Evolutionary conservation across 2,888 invertebrate genomes (phyloP).

Genomic region (Auanema sp.): DNA sequence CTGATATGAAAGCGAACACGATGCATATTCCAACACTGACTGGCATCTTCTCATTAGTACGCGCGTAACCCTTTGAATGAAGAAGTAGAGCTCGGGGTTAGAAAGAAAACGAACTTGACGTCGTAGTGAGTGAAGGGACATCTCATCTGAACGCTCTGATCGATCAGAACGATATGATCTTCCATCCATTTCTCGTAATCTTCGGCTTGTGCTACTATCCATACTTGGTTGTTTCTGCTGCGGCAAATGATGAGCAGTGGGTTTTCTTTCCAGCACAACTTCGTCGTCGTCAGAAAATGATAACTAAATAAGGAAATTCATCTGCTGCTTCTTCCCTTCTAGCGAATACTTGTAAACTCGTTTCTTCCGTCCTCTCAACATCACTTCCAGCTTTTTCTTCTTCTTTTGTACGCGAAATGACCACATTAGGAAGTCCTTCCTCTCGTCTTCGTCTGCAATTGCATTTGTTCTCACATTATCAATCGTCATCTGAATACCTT

Average conservation of each 20-base stretch:
- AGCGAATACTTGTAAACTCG: slow-evolving; percentile 36
- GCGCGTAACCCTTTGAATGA: slow-evolving; percentile 20
- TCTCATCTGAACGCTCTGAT: slow-evolving; percentile 58
- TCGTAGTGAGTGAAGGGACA: slow-evolving; percentile 56
- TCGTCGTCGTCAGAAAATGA: slow-evolving; percentile 56
- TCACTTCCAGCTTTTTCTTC: slow-evolving; percentile 48
- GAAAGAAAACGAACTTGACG: slow-evolving; percentile 23
- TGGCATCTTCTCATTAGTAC: slow-evolving; percentile 65
- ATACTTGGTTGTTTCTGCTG: slow-evolving; percentile 47
- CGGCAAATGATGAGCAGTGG: slow-evolving; percentile 16
- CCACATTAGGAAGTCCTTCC: slow-evolving; percentile 40
- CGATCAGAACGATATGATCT: slow-evolving; percentile 57
- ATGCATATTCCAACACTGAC: slow-evolving; percentile 86
- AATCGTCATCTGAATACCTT: slow-evolving; percentile 12
- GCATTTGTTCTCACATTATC: background rate
- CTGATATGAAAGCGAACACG: slow-evolving; percentile 84
- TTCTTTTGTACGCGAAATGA: slow-evolving; percentile 39
- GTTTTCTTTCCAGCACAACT: slow-evolving; percentile 23
- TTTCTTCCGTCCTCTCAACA: slow-evolving; percentile 55
- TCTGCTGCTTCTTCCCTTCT: background rate
- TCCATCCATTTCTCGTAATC: slow-evolving; percentile 44
- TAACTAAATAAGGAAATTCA: slow-evolving; percentile 29
- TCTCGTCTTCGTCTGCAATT: slow-evolving; percentile 20
- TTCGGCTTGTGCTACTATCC: slow-evolving; percentile 37
- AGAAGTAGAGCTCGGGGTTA: background rate